Base-by-base conservation (phyloP, 1,140 invertebrate genomes). In the Lerema accius region DNA sequence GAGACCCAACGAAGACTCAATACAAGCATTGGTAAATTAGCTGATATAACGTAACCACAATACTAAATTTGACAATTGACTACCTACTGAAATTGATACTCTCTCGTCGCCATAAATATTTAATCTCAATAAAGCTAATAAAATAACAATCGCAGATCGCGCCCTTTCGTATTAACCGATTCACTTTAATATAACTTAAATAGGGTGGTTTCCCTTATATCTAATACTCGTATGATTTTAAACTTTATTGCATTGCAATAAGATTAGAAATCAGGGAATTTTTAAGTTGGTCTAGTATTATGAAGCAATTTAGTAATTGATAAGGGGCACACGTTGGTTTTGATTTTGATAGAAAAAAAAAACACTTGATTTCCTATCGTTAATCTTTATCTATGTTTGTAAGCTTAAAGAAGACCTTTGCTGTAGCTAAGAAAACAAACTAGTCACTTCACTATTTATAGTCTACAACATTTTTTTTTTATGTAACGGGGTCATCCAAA, bases 231-330 rank as follows among this genome's bases (percentile, higher is more conserved):
- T n/a, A 32, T 45, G 7, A 78, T 56, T 68, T 63, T 64, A 28
- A 63, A 68, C 67, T 51, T 48, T 78, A 69, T 59, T 13, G 0
- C 10, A 3, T 23, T 40, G 16, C 10, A 17, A 40, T 65, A 67
- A 65, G 39, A 43, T 35, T n/a, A n/a, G n/a, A n/a, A n/a, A n/a
- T n/a, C n/a, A n/a, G n/a, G n/a, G n/a, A n/a, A n/a, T n/a, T n/a
- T n/a, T n/a, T n/a, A n/a, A n/a, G n/a, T n/a, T 50, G 3, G 16
- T 13, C 45, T 67, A 75, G 76, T 76, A 73, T 76, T 78, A 71
- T 69, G 72, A 80, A 80, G 82, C 80, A 80, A 86, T 86, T 86
- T 84, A 80, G 78, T 82, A 67, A 86, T 86, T 84, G 80, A 55
- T 42, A 15, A 42, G 15, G 40, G 26, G 42, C 35, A 43, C 15